A percentile compares a stretch with the other conserved stretches of the same genome.
Evolutionary conservation across 35 echinoderm and acorn worm species (phyloP).

Genomic region (Hemicentrotus pulcherrimus): DNA sequence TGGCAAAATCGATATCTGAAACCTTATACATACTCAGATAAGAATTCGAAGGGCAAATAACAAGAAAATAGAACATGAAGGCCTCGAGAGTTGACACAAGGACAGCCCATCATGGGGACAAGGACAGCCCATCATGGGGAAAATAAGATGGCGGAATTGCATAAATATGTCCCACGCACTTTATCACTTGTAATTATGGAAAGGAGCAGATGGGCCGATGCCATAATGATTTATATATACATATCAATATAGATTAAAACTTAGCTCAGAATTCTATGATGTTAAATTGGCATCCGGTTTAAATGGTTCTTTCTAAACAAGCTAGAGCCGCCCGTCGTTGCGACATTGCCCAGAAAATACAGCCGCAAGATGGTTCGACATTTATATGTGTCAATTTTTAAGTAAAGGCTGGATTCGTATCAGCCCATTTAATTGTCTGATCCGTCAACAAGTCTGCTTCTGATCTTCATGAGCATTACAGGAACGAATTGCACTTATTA

Average conservation of each 20-base stretch:
- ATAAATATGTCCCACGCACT: neutral
- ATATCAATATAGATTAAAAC: neutral
- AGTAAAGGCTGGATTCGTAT: too few relatives aligned
- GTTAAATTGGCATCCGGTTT: neutral
- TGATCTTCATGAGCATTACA: neutral
- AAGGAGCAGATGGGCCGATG: neutral
- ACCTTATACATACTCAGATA: neutral
- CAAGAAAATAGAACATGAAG: neutral
- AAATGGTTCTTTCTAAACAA: neutral
- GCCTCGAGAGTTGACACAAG: neutral
- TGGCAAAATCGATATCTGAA: neutral
- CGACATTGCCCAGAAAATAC: neutral
- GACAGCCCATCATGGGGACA: neutral
- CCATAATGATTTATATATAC: neutral
- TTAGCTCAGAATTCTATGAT: neutral
- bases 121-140: neutral
- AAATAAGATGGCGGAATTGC: neutral
- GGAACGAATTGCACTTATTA: neutral
- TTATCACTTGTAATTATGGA: neutral
- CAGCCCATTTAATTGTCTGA: neutral
- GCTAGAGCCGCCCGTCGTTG: neutral
- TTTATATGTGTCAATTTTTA: too few relatives aligned
- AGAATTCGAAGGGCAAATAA: neutral
- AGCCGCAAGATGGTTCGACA: neutral
- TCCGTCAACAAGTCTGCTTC: neutral